phyloP scores from a whole-genome alignment of 2,797 vertebrate genomes.

The Chrysocyon brachyurus region DNA sequence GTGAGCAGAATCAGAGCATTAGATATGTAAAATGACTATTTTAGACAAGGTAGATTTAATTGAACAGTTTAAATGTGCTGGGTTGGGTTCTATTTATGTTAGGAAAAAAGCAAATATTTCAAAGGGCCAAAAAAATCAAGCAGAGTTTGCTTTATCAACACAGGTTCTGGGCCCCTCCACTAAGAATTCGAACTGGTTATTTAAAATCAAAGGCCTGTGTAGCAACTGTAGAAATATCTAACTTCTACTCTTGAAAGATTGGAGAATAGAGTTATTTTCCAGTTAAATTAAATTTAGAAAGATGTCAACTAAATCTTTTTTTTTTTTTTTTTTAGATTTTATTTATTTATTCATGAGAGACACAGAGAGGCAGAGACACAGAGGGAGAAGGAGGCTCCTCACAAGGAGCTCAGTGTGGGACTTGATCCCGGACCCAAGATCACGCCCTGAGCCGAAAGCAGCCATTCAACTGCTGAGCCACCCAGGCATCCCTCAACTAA shows the following conservation, averaged over 20 bases:
- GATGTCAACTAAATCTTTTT: not conserved
- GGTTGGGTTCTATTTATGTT: not conserved
- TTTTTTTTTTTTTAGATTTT: not conserved
- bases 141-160: not conserved
- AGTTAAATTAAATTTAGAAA: not conserved
- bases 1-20: not conserved
- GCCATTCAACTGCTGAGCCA: too few relatives aligned
- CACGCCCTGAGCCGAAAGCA: too few relatives aligned
- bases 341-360: too few relatives aligned
- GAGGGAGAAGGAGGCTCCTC: too few relatives aligned
- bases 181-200: not conserved
- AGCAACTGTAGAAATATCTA: not conserved
- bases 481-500: not conserved
- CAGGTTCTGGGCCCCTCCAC: not conserved
- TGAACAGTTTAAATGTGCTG: not conserved
- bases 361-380: too few relatives aligned
- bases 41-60: not conserved
- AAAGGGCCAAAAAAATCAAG: not conserved
- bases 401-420: too few relatives aligned
- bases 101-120: not conserved
- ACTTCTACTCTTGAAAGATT: not conserved
- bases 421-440: too few relatives aligned
- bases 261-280: not conserved
- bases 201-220: not conserved
- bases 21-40: not conserved